These are phyloP conservation scores for Paramormyrops hopkinsi DNA, from an alignment of 2,797 vertebrate genomes.

Conservation along the genomic window DNA sequence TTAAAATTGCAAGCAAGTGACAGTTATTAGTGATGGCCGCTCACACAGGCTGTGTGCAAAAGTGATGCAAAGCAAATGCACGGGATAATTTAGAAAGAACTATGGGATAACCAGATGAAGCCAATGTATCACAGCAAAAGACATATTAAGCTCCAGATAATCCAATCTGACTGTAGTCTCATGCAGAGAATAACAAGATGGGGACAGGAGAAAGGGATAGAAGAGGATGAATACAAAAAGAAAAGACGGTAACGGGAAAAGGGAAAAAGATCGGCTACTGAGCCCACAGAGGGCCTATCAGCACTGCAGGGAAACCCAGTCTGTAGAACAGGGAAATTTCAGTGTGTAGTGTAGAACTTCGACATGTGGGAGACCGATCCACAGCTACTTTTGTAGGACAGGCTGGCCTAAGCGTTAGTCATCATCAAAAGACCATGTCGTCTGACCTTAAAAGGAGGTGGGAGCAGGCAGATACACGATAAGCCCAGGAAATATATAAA, in stretches of 20 bases:
- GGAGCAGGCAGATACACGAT: constrained; percentile 27
- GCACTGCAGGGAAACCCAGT: background rate
- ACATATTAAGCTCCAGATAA: background rate
- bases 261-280: background rate
- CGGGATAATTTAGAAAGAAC: background rate
- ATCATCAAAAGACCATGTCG: constrained; percentile 14
- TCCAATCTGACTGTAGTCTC: background rate
- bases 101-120: background rate
- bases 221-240: background rate
- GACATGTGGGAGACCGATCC: background rate
- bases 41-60: background rate
- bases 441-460: constrained; percentile 33
- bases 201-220: constrained; percentile 23
- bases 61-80: background rate
- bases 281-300: background rate
- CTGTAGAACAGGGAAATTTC: background rate
- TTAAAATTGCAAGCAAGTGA: background rate
- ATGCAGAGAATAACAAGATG: background rate
- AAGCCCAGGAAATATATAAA: constrained; percentile 15
- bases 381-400: background rate
- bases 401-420: background rate
- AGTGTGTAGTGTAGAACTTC: background rate
- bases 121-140: background rate
- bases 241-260: background rate
- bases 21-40: background rate